Evolutionary conservation across 2,888 invertebrate genomes (phyloP), one percentile per base, ranked within the genome.

Genomic region (Cremastinae sp.): DNA sequence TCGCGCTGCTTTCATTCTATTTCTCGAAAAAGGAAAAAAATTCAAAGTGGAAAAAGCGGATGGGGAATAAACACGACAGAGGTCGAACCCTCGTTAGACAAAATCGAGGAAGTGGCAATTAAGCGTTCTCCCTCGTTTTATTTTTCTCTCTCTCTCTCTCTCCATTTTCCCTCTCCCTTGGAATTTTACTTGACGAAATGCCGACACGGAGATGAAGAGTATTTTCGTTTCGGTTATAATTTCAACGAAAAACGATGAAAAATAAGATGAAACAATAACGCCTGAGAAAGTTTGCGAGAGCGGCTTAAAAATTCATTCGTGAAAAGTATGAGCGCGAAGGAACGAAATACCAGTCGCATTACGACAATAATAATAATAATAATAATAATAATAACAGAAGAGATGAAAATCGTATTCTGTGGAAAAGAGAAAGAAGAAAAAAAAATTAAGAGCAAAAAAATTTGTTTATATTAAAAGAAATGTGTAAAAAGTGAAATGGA

Each of bases 31-130:
- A 43, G 28, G 41, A 16, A 10, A 10, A 41, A 49, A 10, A 47
- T 14, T 28, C 8, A 36, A 28, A 74, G 62, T 62, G 20, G 49
- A 65, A 74, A 43, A 51, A 53, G 72, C 28, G 28, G 28, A 28
- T 28, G 28, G 28, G 5, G 5, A 28, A 28, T 43, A 61, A 72
- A 51, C 58, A 38, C 28, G 12, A 18, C 56, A 28, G 64, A 68
- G 68, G 72, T 64, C 62, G 34, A 72, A 51, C 58, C 5, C 12
- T 58, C 62, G 53, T 34, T 10, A 22, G 16, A 22, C 28, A 9
- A 8, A 34, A 43, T 38, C 59, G 45, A 59, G 18, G 20, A 16
- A 64, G 64, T 59, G 58, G 58, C 64, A 76, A 72, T 72, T 69
- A 61, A 58, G 51, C 4, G 3, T 34, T 20, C 43, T 10, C 58